A percentile compares a stretch with the other conserved stretches of the same genome.
Conservation (phyloP, 2,888 invertebrate species). For the Halictus quadricinctus region DNA sequence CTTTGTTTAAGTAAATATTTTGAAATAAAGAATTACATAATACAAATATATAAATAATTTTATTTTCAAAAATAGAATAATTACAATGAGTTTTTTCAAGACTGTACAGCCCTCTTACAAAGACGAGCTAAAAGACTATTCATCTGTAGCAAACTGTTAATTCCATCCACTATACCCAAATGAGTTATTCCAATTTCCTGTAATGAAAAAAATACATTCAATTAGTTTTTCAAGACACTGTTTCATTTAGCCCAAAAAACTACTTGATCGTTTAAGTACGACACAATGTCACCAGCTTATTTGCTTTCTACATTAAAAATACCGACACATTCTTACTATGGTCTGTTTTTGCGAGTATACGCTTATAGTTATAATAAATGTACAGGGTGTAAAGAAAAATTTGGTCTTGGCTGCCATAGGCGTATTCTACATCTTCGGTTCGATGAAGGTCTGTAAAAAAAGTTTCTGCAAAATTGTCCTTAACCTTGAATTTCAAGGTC, state of each 20-base stretch:
- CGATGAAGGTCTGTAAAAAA: too few species aligned
- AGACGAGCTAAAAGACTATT: constrained; percentile 93
- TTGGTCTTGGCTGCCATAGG: too few species aligned
- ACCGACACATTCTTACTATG: background rate
- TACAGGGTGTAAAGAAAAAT: too few species aligned
- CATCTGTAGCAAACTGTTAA: constrained; percentile 93
- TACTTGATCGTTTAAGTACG: background rate
- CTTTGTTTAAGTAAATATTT: background rate
- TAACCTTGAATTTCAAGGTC: too few species aligned
- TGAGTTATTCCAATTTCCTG: constrained; percentile 96
- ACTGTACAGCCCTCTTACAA: constrained; percentile 84
- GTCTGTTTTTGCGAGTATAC: background rate
- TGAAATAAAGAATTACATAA: constrained; percentile 22
- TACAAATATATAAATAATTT: constrained; percentile 70
- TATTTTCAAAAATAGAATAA: constrained; percentile 53
- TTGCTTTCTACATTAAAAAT: background rate
- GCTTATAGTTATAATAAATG: too few species aligned
- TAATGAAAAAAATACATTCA: constrained; percentile 55
- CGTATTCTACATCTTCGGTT: too few species aligned
- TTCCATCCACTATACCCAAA: constrained; percentile 94
- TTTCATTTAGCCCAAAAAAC: constrained; percentile 15
- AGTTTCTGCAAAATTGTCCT: too few species aligned
- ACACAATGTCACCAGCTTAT: background rate
- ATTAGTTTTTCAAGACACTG: background rate
- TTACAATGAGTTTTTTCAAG: constrained; percentile 1